phyloP scores from a whole-genome alignment of 1,140 invertebrate species.

The Drosophila repletoides region DNA sequence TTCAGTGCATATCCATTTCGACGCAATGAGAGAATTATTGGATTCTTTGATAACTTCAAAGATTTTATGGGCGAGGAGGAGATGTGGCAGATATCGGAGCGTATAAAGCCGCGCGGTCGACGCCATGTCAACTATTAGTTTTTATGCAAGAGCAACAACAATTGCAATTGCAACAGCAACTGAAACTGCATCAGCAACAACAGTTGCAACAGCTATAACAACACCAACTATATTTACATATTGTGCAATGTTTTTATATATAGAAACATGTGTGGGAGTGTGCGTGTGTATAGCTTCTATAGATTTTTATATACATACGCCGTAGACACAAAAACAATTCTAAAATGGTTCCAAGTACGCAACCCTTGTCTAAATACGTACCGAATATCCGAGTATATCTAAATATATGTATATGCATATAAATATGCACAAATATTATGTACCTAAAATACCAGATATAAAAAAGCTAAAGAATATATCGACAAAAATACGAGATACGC shows the following conservation, averaged over 20 bases:
- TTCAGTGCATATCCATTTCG: constrained; percentile 91
- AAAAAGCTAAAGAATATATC: not conserved
- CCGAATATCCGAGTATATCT: constrained; percentile 17
- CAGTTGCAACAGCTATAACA: constrained; percentile 18
- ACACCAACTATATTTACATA: constrained; percentile 57
- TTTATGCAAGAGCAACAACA: constrained; percentile 13
- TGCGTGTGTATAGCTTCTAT: not conserved
- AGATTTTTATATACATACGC: not conserved
- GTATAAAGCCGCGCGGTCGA: constrained; percentile 93
- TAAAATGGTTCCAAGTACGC: constrained; percentile 55
- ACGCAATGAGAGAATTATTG: constrained; percentile 95
- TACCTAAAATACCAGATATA: constrained; percentile 33
- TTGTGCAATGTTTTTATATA: constrained; percentile 37
- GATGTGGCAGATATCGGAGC: constrained; percentile 98
- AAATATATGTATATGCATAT: constrained; percentile 12
- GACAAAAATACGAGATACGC: not conserved
- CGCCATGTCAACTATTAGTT: constrained; percentile 68
- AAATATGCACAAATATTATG: constrained; percentile 20
- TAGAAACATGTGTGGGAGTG: not conserved
- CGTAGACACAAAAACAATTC: constrained; percentile 7
- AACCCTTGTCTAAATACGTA: constrained; percentile 44
- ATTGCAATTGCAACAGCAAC: constrained; percentile 10
- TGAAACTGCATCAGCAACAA: constrained; percentile 34
- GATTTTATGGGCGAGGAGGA: constrained; percentile 97
- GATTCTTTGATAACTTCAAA: constrained; percentile 98